Evolutionary conservation across 2,888 invertebrate species (phyloP).

Genomic region (Thereva unica): DNA sequence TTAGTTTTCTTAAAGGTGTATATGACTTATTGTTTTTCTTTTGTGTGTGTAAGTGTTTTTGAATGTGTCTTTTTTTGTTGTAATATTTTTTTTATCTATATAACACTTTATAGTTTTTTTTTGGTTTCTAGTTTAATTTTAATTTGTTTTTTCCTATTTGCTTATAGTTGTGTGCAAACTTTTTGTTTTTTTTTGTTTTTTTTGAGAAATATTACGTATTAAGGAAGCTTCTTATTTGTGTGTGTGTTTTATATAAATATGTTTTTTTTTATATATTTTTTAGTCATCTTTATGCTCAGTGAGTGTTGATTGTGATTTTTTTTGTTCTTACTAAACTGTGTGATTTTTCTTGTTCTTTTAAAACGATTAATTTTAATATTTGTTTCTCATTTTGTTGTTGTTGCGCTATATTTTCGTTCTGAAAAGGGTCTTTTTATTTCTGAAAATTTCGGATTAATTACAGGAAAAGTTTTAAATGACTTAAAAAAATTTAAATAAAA

Average conservation of each 20-base stretch:
- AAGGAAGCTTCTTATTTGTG: slow-evolving; percentile 23
- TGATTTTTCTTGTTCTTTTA: no score
- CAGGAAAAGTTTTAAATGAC: no score
- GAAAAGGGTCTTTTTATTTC: no score
- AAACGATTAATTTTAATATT: no score
- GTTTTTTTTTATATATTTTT: no score
- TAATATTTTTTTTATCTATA: slow-evolving; percentile 16
- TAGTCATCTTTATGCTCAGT: not conserved
- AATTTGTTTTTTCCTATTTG: slow-evolving; percentile 19
- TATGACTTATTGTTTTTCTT: slow-evolving; percentile 27
- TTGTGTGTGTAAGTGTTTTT: slow-evolving; percentile 26
- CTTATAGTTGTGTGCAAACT: slow-evolving; percentile 31
- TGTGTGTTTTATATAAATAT: slow-evolving; percentile 14
- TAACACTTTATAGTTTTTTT: slow-evolving; percentile 19
- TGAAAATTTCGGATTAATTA: no score
- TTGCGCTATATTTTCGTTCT: no score
- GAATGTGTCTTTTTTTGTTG: slow-evolving; percentile 19
- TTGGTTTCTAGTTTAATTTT: slow-evolving; percentile 22
- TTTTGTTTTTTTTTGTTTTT: slow-evolving; percentile 11
- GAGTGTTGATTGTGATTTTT: slow-evolving; percentile 32
- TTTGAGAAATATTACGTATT: slow-evolving; percentile 24
- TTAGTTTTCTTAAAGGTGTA: slow-evolving; percentile 21
- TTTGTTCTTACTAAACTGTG: no score
- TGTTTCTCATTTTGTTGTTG: no score
- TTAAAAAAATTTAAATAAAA: no score